These are phyloP conservation scores for Triplophysa siluroides DNA, from an alignment of 2,113 vertebrate species.

Conservation along the genomic window DNA sequence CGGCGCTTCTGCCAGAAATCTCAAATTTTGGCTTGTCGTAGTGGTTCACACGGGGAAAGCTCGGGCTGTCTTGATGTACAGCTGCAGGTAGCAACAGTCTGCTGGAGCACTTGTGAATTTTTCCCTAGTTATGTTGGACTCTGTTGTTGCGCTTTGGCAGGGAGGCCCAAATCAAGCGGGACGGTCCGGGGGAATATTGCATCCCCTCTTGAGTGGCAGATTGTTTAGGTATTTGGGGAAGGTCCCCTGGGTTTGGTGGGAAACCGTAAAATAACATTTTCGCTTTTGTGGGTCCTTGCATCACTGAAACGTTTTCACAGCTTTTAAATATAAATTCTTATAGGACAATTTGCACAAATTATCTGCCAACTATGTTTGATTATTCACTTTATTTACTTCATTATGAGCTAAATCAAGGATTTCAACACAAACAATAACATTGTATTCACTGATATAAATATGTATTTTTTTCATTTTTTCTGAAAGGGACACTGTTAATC, in stretches of 20 bases:
- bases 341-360: not conserved
- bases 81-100: slow-evolving; percentile 23
- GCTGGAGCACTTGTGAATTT: slow-evolving; percentile 16
- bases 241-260: not conserved
- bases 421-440: too few species aligned
- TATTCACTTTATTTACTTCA: not conserved
- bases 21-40: slow-evolving; percentile 31
- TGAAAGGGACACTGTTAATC: too few species aligned
- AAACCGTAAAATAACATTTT: not conserved
- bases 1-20: slow-evolving; percentile 31
- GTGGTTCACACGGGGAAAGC: slow-evolving; percentile 20
- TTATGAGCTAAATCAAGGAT: too few species aligned
- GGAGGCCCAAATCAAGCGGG: not conserved
- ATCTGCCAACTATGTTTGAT: not conserved
- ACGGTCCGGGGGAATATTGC: slow-evolving; percentile 1
- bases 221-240: slow-evolving; percentile 26
- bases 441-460: too few species aligned
- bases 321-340: slow-evolving; percentile 21
- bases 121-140: slow-evolving; percentile 27
- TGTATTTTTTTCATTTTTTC: too few species aligned
- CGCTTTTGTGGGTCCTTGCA: slow-evolving; percentile 11
- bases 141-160: slow-evolving; percentile 8
- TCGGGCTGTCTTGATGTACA: slow-evolving; percentile 1
- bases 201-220: slow-evolving; percentile 30
- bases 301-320: not conserved